Percentiles rank a stretch among this genome's conserved stretches.
Evolutionary conservation across 2,113 vertebrate species (phyloP).

Genomic region (Salvelinus sp.): DNA sequence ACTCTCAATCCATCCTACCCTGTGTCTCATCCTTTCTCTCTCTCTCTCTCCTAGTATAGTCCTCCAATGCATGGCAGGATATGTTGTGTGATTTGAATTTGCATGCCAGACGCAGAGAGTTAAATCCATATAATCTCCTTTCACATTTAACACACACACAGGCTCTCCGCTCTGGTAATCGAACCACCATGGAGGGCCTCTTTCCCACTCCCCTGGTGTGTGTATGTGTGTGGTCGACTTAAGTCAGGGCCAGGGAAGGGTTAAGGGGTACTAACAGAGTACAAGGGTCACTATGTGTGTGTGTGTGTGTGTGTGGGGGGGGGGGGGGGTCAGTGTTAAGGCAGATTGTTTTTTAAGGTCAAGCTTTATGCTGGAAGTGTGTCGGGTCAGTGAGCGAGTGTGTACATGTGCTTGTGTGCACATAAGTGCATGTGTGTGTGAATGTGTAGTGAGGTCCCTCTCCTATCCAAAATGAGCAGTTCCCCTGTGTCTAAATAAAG

Average conservation of each 20-base stretch:
- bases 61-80: slow-evolving; percentile 70
- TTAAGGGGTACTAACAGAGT: too few relatives aligned
- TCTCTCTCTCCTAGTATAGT: slow-evolving; percentile 22
- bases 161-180: slow-evolving; percentile 76
- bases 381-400: neutral
- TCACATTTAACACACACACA: slow-evolving; percentile 79
- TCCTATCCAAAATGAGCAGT: slow-evolving; percentile 52
- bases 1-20: neutral
- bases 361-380: neutral
- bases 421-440: neutral
- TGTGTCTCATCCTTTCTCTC: slow-evolving; percentile 52
- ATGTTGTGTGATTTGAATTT: slow-evolving; percentile 78
- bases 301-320: slow-evolving; percentile 5
- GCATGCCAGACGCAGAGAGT: slow-evolving; percentile 44
- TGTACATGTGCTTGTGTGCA: slow-evolving; percentile 8
- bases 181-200: slow-evolving; percentile 76
- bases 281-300: neutral
- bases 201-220: slow-evolving; percentile 66
- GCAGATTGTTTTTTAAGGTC: neutral
- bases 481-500: slow-evolving; percentile 52
- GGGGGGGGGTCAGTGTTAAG: slow-evolving; percentile 3
- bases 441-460: slow-evolving; percentile 22
- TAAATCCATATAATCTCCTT: slow-evolving; percentile 92
- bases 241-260: too few relatives aligned
- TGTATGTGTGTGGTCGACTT: neutral